Conservation (phyloP, 2,113 vertebrate species). For the Leiothrix lutea region DNA sequence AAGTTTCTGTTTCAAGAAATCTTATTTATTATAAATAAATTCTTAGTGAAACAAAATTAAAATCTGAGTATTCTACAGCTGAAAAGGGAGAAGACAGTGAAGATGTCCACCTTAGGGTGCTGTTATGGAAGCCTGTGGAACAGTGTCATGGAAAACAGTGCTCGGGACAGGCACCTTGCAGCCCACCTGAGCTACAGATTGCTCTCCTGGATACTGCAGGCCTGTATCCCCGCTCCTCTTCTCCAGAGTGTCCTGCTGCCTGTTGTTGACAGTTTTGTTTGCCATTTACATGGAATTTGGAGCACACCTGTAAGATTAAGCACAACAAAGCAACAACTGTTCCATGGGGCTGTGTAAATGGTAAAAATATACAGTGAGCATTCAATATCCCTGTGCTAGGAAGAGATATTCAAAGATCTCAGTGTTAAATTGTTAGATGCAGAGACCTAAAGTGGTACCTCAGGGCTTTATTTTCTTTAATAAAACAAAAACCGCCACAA, state of each 20-base stretch:
- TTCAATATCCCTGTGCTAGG: not conserved
- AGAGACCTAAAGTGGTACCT: not conserved
- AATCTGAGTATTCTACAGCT: not conserved
- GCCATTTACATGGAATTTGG: not conserved
- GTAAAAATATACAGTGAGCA: not conserved
- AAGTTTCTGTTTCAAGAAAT: not conserved
- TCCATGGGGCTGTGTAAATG: not conserved
- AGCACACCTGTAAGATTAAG: not conserved
- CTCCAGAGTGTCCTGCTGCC: not conserved
- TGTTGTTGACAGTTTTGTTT: not conserved
- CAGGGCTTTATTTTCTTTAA: not conserved
- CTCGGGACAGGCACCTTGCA: rapidly evolving
- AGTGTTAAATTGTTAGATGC: not conserved
- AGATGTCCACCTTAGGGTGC: not conserved
- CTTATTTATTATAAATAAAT: not conserved
- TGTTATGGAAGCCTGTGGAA: not conserved
- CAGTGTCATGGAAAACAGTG: not conserved
- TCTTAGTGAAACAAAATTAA: too few relatives aligned
- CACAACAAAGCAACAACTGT: not conserved
- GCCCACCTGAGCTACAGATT: not conserved
- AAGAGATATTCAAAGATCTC: not conserved
- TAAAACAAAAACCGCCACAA: not conserved
- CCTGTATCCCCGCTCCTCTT: not conserved
- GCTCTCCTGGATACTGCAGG: rapidly evolving
- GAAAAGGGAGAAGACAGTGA: not conserved